Conservation (phyloP, 1,140 invertebrate species). For the Cylas formicarius region DNA sequence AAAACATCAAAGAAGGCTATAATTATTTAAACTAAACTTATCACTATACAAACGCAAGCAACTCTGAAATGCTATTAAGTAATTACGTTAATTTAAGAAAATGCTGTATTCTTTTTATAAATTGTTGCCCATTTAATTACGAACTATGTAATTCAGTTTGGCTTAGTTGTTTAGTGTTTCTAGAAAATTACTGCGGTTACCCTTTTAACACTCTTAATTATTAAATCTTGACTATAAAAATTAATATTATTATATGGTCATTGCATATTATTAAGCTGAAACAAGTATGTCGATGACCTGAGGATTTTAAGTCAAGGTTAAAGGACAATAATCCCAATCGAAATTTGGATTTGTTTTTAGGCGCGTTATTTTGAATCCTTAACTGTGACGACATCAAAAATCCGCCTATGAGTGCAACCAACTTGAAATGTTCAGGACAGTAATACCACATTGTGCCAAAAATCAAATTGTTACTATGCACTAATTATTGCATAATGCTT, state of each 20-base stretch:
- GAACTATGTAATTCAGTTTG: neutral
- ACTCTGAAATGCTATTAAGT: neutral
- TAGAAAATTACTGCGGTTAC: neutral
- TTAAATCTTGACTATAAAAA: too few species aligned
- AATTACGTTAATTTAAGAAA: neutral
- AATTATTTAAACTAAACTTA: neutral
- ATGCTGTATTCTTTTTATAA: neutral
- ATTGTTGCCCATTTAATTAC: neutral
- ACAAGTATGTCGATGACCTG: conserved; percentile 8
- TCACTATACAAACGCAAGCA: neutral
- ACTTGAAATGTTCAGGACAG: too few species aligned
- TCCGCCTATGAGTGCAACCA: too few species aligned
- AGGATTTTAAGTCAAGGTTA: conserved; percentile 10
- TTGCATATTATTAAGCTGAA: too few species aligned
- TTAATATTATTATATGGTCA: too few species aligned
- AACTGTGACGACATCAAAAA: too few species aligned
- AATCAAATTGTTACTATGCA: too few species aligned
- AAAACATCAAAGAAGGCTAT: neutral
- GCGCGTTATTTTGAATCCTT: too few species aligned
- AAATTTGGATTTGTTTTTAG: too few species aligned
- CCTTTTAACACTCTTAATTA: conserved; percentile 7
- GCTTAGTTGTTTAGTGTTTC: neutral
- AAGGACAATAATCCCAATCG: too few species aligned
- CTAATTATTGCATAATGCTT: too few species aligned
- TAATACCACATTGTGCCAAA: too few species aligned